A percentile compares a stretch with the other conserved stretches of the same genome.
Conservation (phyloP, 2,888 invertebrate species). For the Entomobrya multifasciata region DNA sequence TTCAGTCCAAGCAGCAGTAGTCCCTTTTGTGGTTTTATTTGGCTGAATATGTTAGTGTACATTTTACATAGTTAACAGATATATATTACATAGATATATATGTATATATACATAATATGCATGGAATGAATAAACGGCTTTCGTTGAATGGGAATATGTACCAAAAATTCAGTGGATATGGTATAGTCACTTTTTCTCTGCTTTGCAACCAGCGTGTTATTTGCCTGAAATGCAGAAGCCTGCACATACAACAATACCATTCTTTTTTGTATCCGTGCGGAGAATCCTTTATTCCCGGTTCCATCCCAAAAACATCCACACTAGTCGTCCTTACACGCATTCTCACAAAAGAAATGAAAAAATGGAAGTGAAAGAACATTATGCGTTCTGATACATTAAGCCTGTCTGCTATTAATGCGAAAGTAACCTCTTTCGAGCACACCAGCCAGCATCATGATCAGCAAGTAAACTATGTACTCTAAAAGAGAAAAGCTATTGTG, state of each 20-base stretch:
- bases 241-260: not conserved
- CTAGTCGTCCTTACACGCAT: conserved; percentile 17
- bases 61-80: too few relatives aligned
- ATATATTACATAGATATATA: too few relatives aligned
- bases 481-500: conserved; percentile 5
- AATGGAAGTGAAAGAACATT: conserved; percentile 68
- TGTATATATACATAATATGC: too few relatives aligned
- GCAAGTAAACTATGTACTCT: not conserved
- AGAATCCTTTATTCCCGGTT: conserved; percentile 51
- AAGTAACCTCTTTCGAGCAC: conserved; percentile 52
- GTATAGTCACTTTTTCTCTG: conserved; percentile 29
- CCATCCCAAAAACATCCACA: conserved; percentile 39
- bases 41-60: not conserved
- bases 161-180: too few relatives aligned
- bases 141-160: too few relatives aligned
- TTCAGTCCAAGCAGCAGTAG: not conserved
- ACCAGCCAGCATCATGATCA: not conserved
- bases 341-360: conserved; percentile 42
- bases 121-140: too few relatives aligned
- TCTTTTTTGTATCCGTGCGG: conserved; percentile 5
- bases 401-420: conserved; percentile 63
- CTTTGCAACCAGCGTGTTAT: conserved; percentile 2
- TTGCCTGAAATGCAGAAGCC: conserved; percentile 17
- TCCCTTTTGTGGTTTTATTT: not conserved
- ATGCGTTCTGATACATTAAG: conserved; percentile 75